These are phyloP conservation scores for Stichopus chloronotus DNA, from an alignment of 35 echinoderm and acorn worm species.

Conservation along the genomic window DNA sequence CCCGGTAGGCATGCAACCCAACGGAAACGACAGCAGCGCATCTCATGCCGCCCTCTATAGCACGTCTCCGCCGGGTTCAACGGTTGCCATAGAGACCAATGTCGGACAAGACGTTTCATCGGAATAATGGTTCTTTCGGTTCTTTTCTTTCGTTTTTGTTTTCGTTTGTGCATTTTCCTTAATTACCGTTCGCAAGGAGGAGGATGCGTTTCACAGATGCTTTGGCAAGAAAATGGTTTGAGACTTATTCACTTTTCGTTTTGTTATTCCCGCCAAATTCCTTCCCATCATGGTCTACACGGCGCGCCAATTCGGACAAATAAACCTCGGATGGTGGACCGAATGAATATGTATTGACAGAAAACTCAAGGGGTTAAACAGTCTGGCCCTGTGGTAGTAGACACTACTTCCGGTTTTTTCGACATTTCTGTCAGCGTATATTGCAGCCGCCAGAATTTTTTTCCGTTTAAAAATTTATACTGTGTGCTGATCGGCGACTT, in stretches of 20 bases:
- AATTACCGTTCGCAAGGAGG: background rate
- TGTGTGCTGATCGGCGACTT: too few relatives aligned
- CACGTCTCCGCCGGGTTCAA: background rate
- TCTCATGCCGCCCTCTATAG: conserved; percentile 24
- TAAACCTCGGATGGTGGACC: too few relatives aligned
- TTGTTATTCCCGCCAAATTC: too few relatives aligned
- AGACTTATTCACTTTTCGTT: background rate
- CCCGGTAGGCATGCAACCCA: conserved; percentile 15
- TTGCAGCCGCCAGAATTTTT: too few relatives aligned
- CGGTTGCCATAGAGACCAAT: background rate
- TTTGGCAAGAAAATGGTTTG: background rate
- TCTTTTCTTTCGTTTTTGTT: background rate
- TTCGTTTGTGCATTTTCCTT: background rate
- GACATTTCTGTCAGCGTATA: too few relatives aligned
- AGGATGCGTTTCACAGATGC: background rate
- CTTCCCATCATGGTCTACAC: too few relatives aligned
- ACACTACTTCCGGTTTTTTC: too few relatives aligned
- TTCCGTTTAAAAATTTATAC: too few relatives aligned
- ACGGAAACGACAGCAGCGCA: background rate
- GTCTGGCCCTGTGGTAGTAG: too few relatives aligned
- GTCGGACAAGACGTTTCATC: conserved; percentile 34
- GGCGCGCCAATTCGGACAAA: too few relatives aligned
- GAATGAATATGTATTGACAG: too few relatives aligned
- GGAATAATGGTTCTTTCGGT: conserved; percentile 21
- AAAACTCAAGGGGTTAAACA: too few relatives aligned